Base-by-base conservation (phyloP, 2,888 invertebrate species). In the Trachelus troglodyta region DNA sequence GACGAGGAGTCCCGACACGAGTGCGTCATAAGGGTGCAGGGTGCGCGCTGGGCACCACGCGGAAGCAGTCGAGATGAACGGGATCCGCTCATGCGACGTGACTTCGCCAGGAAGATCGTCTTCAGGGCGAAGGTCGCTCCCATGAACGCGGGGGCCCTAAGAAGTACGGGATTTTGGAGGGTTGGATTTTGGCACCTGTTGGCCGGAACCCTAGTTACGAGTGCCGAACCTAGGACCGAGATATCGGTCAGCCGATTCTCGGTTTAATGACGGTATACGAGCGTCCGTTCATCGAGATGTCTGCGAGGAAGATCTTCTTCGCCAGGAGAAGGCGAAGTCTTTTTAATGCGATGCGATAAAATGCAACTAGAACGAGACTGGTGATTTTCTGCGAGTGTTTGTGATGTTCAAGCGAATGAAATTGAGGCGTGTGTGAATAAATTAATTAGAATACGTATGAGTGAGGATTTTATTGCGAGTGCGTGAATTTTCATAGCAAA, bases 141-240 rank as follows among this genome's bases (percentile, higher is more conserved):
- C 40, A 40, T 40, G 40, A 40, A 40, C 6, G 40, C 40, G 40
- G 40, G 40, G 15, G 6, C 33, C 33, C 30, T 69, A 3, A 76
- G 83, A 86, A 87, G 89, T 89, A 91, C 91, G 90, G 90, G 87
- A 40, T 88, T 82, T 90, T 87, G 89, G 88, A 86, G 86, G 89
- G 88, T 90, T 89, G 89, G 85, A 83, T 82, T 87, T 88, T 86
- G 87, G 90, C 90, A 87, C 90, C 89, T 86, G 90, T 87, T 87
- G 90, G 89, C 89, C 87, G 90, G 91, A 90, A 90, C 90, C 91
- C 91, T 91, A 91, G 91, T 91, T 91, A 91, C 91, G 91, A 91
- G 91, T 91, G 89, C 91, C 91, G 91, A 91, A 86, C 91, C 91
- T 91, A 91, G 91, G 90, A 89, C 88, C 90, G 91, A 91, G 91